Evolutionary conservation across 2,113 vertebrate species (phyloP).

Genomic region (Gambusia affinis): DNA sequence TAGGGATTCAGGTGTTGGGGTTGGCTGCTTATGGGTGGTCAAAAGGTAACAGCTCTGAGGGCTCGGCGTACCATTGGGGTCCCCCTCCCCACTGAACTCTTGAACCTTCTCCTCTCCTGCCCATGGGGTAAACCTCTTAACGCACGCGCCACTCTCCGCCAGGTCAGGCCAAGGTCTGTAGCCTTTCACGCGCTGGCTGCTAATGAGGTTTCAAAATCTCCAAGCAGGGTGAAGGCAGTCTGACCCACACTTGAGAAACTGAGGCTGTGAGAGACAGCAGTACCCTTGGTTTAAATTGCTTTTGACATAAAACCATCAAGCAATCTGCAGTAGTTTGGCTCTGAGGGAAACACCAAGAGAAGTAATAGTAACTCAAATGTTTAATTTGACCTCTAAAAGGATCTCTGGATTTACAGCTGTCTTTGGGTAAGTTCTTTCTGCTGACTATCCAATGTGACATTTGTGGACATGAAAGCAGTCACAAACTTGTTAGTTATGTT

Average conservation of each 20-base stretch:
- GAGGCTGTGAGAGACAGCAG: conserved; percentile 37
- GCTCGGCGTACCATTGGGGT: conserved; percentile 43
- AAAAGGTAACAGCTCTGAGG: conserved; percentile 21
- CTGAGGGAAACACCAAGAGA: conserved; percentile 20
- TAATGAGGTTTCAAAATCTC: conserved; percentile 74
- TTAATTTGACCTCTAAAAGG: conserved; percentile 26
- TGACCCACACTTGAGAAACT: conserved; percentile 46
- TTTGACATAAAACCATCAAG: conserved; percentile 58
- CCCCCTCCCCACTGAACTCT: conserved; percentile 58
- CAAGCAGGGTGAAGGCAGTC: conserved; percentile 59
- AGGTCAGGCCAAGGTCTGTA: conserved; percentile 70
- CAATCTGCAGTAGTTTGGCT: conserved; percentile 44
- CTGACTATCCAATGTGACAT: neutral
- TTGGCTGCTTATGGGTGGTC: conserved; percentile 57
- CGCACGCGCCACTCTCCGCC: conserved; percentile 62
- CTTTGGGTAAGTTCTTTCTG: conserved; percentile 14
- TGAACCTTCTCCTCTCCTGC: conserved; percentile 52
- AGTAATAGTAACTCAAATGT: conserved; percentile 24
- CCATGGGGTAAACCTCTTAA: conserved; percentile 59
- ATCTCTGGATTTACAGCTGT: conserved; percentile 13
- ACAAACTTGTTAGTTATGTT: conserved; percentile 3
- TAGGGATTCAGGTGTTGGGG: conserved; percentile 53
- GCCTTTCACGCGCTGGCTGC: conserved; percentile 66
- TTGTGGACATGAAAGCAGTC: conserved; percentile 8
- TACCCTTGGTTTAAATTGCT: conserved; percentile 46